Conservation (phyloP, 2,113 vertebrate genomes). For the Saguinus midas region DNA sequence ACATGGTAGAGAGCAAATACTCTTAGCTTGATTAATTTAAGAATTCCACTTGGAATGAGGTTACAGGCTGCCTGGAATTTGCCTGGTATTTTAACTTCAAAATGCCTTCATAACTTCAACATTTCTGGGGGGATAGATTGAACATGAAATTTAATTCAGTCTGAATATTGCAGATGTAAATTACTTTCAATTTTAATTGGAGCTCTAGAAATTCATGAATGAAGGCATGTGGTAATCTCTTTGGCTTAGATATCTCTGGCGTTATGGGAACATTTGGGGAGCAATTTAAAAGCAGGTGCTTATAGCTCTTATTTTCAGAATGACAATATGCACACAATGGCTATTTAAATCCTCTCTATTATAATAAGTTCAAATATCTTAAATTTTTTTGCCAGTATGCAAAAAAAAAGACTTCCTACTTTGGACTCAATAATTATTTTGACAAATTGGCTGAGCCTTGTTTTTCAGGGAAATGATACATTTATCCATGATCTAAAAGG, state of each 20-base stretch:
- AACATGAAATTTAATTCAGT: conserved; percentile 1
- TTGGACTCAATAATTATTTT: conserved; percentile 64
- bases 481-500: conserved; percentile 55
- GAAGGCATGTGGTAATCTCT: neutral
- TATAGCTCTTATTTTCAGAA: neutral
- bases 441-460: conserved; percentile 64
- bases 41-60: neutral
- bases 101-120: neutral
- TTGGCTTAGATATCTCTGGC: neutral
- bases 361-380: conserved; percentile 24
- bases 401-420: conserved; percentile 35
- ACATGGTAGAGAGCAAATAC: neutral
- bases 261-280: conserved; percentile 4
- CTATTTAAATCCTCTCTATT: conserved; percentile 22
- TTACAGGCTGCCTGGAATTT: neutral
- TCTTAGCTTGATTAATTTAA: neutral
- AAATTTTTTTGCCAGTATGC: neutral
- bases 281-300: neutral
- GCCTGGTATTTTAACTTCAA: neutral
- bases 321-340: neutral
- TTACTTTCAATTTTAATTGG: neutral
- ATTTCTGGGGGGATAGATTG: neutral
- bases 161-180: neutral
- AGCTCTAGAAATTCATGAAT: neutral
- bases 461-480: conserved; percentile 69